phyloP scores from a whole-genome alignment of 2,888 invertebrate genomes.

The Nephrotoma flavescens region DNA sequence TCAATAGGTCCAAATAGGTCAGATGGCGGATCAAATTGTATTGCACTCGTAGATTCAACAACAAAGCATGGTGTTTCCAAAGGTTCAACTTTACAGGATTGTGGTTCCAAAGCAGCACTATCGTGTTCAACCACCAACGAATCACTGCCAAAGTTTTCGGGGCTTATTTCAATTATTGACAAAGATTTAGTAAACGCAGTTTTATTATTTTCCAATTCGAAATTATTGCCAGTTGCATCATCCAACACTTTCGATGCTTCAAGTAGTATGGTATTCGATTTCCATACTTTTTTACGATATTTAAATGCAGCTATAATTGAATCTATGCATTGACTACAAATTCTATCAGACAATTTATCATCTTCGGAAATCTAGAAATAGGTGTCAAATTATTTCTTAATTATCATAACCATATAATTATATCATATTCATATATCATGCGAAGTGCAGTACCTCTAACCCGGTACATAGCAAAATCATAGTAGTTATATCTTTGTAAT shows the following conservation, averaged over 20 bases:
- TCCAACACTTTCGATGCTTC: background rate
- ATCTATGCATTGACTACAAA: background rate
- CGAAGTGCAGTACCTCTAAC: background rate
- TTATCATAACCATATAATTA: too few species aligned
- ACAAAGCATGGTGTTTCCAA: too few species aligned
- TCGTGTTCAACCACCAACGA: too few species aligned
- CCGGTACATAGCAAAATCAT: background rate
- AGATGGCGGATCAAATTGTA: background rate
- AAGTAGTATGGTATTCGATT: background rate
- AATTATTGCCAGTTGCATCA: too few species aligned
- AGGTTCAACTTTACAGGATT: too few species aligned
- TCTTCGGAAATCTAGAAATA: background rate
- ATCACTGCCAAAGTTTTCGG: too few species aligned
- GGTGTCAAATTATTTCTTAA: too few species aligned
- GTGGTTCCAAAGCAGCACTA: too few species aligned
- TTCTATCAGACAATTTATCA: background rate
- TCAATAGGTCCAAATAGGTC: background rate
- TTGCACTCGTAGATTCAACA: too few species aligned
- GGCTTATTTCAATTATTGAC: too few species aligned
- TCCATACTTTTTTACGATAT: background rate
- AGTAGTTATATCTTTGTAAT: background rate
- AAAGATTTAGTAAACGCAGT: too few species aligned
- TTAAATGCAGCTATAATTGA: background rate
- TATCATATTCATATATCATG: background rate
- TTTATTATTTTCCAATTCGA: too few species aligned